Evolutionary conservation across 2,888 invertebrate species (phyloP).

Genomic region (Hermaeophaga mercurialis): DNA sequence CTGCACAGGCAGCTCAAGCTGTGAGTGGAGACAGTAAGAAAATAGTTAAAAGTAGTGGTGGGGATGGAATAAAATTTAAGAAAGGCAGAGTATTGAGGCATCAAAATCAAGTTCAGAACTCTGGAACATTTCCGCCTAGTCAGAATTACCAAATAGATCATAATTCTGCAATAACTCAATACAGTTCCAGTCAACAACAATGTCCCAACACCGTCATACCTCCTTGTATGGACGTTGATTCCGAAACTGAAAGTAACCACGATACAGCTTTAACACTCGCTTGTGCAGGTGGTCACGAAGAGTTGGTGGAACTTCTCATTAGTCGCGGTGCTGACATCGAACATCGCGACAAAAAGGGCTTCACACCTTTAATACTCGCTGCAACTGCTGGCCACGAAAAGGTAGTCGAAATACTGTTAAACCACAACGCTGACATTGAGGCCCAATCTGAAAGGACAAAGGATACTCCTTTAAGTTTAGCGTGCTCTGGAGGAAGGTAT

Average conservation of each 20-base stretch:
- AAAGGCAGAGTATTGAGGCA: slow-evolving; percentile 56
- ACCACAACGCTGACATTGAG: slow-evolving; percentile 95
- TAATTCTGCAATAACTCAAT: slow-evolving; percentile 54
- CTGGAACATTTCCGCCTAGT: slow-evolving; percentile 53
- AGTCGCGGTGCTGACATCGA: slow-evolving; percentile 95
- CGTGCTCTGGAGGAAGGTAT: slow-evolving; percentile 96
- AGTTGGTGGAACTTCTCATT: slow-evolving; percentile 90
- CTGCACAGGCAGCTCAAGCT: slow-evolving; percentile 55
- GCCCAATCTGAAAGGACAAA: slow-evolving; percentile 99
- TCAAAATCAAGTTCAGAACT: slow-evolving; percentile 54
- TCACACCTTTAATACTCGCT: slow-evolving; percentile 95
- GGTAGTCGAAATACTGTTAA: slow-evolving; percentile 90
- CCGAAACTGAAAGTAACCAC: slow-evolving; percentile 97
- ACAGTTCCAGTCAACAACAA: slow-evolving; percentile 41
- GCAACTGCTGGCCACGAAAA: slow-evolving; percentile 95
- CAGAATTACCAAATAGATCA: slow-evolving; percentile 61
- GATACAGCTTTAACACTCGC: slow-evolving; percentile 98
- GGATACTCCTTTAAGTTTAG: slow-evolving; percentile 96
- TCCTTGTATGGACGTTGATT: slow-evolving; percentile 87
- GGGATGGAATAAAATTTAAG: slow-evolving; percentile 54
- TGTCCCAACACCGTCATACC: slow-evolving; percentile 51
- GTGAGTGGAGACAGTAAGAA: slow-evolving; percentile 48
- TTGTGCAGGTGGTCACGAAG: slow-evolving; percentile 96
- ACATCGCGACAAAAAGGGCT: slow-evolving; percentile 98
- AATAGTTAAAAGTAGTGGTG: slow-evolving; percentile 40